Evolutionary conservation across 2,113 vertebrate genomes (phyloP).

Genomic region (Silurus asotus): DNA sequence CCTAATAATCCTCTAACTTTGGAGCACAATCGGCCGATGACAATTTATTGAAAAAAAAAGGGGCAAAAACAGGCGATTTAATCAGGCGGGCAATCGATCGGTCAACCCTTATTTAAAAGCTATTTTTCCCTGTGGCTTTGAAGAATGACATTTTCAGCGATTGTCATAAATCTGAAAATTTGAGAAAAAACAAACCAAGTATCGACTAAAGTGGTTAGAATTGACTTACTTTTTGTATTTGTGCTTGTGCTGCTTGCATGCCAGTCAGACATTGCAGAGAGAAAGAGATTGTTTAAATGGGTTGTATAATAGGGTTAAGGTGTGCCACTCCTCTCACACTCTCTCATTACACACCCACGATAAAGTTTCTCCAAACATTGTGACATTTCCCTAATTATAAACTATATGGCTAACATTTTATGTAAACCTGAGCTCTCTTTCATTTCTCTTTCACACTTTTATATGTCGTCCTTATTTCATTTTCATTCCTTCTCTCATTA

Average conservation of each 20-base stretch:
- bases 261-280: not conserved
- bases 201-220: not conserved
- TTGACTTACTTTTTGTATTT: no score
- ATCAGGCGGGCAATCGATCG: no score
- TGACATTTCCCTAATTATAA: not conserved
- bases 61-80: not conserved
- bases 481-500: no score
- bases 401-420: not conserved
- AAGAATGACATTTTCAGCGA: not conserved
- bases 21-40: no score
- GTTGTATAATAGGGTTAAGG: no score
- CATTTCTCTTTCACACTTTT: no score
- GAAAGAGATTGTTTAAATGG: not conserved
- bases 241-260: no score
- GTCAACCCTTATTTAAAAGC: not conserved
- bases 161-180: not conserved
- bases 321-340: not conserved
- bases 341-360: not conserved
- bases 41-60: no score
- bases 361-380: not conserved
- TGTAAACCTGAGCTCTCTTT: not conserved
- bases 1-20: no score
- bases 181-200: not conserved
- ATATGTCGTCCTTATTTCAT: no score
- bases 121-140: not conserved